Percentiles rank a stretch among this genome's conserved stretches.
These are phyloP conservation scores for Lasioglossum lativentre DNA, from an alignment of 2,888 invertebrate species.

Conservation along the genomic window DNA sequence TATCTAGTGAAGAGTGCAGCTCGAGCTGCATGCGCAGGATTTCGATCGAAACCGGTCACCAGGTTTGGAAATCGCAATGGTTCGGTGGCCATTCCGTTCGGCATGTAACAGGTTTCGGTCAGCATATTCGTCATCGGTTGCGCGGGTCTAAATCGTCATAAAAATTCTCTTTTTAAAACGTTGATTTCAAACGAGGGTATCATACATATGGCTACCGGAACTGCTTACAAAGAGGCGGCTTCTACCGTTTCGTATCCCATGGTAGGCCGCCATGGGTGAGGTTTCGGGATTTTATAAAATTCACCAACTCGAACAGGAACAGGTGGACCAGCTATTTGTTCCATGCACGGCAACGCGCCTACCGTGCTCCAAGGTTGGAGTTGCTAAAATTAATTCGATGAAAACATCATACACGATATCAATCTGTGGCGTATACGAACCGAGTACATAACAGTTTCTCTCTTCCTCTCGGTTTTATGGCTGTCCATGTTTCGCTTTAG, in stretches of 20 bases:
- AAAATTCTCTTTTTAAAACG: not conserved
- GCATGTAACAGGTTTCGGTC: slow-evolving; percentile 89
- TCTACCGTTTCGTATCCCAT: slow-evolving; percentile 92
- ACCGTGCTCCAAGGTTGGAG: slow-evolving; percentile 91
- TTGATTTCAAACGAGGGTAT: not conserved
- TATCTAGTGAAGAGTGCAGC: slow-evolving; percentile 95
- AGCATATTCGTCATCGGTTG: slow-evolving; percentile 92
- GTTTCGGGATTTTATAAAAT: slow-evolving; percentile 90
- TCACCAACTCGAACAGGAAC: slow-evolving; percentile 89
- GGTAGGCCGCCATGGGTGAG: slow-evolving; percentile 92
- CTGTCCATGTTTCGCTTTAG: slow-evolving; percentile 31
- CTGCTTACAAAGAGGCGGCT: slow-evolving; percentile 89
- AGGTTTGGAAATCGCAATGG: slow-evolving; percentile 92
- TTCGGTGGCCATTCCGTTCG: slow-evolving; percentile 89
- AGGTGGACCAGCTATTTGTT: slow-evolving; percentile 84
- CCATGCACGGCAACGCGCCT: slow-evolving; percentile 88
- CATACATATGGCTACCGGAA: not conserved
- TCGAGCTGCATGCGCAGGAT: slow-evolving; percentile 93
- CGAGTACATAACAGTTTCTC: slow-evolving; percentile 59
- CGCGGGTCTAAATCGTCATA: slow-evolving; percentile 85
- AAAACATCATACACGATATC: not conserved
- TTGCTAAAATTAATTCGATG: slow-evolving; percentile 86
- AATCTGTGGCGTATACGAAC: slow-evolving; percentile 33
- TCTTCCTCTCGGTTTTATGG: slow-evolving; percentile 11
- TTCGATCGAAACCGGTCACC: slow-evolving; percentile 92